Conservation (phyloP, 2,888 invertebrate genomes). For the Cecidostiba fungosa region DNA sequence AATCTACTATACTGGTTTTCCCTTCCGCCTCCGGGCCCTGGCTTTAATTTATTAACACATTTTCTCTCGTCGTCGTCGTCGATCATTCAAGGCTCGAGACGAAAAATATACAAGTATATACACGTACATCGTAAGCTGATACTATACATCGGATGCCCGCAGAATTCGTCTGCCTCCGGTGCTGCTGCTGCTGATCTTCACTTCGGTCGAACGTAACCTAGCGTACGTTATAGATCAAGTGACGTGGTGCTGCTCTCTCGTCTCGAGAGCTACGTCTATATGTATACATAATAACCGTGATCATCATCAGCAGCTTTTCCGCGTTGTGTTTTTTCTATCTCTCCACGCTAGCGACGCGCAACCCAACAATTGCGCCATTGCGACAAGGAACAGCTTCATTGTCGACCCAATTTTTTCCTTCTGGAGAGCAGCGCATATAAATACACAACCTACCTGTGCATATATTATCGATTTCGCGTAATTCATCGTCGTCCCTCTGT, state of each 20-base stretch:
- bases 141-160: background rate
- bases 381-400: constrained; percentile 20
- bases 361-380: constrained; percentile 20
- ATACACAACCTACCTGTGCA: background rate
- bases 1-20: background rate
- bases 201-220: constrained; percentile 41
- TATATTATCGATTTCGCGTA: constrained; percentile 26
- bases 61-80: background rate
- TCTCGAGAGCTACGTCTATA: background rate
- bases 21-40: constrained; percentile 22
- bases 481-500: background rate
- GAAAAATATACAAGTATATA: background rate
- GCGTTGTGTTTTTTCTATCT: background rate
- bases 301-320: background rate
- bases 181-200: constrained; percentile 25
- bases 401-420: constrained; percentile 16
- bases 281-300: background rate
- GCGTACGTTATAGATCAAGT: constrained; percentile 14
- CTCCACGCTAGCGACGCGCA: background rate
- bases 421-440: background rate
- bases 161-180: constrained; percentile 9
- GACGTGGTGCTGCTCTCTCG: constrained; percentile 32
- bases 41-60: background rate
- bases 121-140: background rate
- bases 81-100: constrained; percentile 1